A percentile compares a stretch with the other conserved stretches of the same genome.
These are phyloP conservation scores for Pachyramphus minor DNA, from an alignment of 2,113 vertebrate genomes.

Conservation along the genomic window DNA sequence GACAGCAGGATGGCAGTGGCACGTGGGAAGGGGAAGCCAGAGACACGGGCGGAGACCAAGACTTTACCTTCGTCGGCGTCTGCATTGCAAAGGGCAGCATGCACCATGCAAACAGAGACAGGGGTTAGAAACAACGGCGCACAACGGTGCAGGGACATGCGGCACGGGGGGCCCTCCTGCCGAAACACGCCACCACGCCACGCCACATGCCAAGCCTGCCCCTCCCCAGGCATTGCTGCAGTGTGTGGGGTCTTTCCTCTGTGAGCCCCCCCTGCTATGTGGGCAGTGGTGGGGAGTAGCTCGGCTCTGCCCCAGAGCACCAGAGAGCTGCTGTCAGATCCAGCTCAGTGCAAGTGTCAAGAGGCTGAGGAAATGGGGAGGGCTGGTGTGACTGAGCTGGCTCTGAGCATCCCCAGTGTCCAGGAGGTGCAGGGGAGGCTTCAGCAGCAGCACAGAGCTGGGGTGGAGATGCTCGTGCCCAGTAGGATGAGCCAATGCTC, in stretches of 20 bases:
- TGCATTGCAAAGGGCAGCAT: conserved; percentile 91
- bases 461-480: rapidly evolving
- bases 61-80: conserved; percentile 94
- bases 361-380: background rate
- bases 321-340: rapidly evolving
- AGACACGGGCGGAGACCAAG: background rate
- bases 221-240: rapidly evolving
- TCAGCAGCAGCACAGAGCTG: background rate
- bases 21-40: background rate
- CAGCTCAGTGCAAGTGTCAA: rapidly evolving
- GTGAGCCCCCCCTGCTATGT: rapidly evolving
- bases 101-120: conserved; percentile 96
- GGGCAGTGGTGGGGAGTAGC: background rate
- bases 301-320: rapidly evolving
- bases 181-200: background rate
- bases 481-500: background rate
- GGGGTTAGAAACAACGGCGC: conserved; percentile 74
- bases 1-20: rapidly evolving
- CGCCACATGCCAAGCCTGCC: background rate
- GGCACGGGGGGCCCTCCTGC: background rate
- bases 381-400: background rate
- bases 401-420: background rate
- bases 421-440: rapidly evolving
- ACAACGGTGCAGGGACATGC: background rate
- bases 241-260: rapidly evolving